These are phyloP conservation scores for Scaptomyza hsui DNA, from an alignment of 1,140 invertebrate genomes.

Conservation along the genomic window DNA sequence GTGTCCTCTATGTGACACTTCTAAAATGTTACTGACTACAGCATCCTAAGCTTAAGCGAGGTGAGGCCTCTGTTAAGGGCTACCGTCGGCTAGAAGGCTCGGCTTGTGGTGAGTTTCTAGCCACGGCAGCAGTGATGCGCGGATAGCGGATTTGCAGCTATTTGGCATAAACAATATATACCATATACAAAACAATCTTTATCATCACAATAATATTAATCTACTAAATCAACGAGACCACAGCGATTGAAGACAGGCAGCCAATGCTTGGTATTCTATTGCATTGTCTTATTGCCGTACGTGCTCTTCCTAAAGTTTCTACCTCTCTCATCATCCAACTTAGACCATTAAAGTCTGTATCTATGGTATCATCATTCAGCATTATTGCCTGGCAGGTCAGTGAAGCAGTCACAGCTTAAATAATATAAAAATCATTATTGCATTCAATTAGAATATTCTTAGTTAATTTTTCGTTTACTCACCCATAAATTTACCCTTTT, in stretches of 20 bases:
- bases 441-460: not conserved
- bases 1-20: too few species aligned
- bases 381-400: constrained; percentile 57
- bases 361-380: constrained; percentile 62
- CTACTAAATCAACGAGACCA: constrained; percentile 60
- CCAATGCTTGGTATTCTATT: constrained; percentile 47
- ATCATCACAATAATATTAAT: not conserved
- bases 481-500: constrained; percentile 71
- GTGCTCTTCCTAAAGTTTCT: constrained; percentile 52
- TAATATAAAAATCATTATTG: not conserved
- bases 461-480: constrained; percentile 3
- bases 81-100: too few species aligned
- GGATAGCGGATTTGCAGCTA: too few species aligned
- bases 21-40: too few species aligned
- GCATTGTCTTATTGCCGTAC: constrained; percentile 63
- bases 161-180: too few species aligned
- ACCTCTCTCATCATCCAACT: constrained; percentile 54
- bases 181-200: not conserved
- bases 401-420: constrained; percentile 55
- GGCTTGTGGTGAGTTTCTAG: too few species aligned
- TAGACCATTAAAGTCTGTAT: constrained; percentile 70
- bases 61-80: too few species aligned
- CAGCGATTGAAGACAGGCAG: constrained; percentile 67
- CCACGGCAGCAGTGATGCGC: too few species aligned
- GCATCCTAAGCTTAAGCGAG: too few species aligned